Evolutionary conservation across 1,140 invertebrate species (phyloP).

Genomic region (Yoshiicerus persimilis): DNA sequence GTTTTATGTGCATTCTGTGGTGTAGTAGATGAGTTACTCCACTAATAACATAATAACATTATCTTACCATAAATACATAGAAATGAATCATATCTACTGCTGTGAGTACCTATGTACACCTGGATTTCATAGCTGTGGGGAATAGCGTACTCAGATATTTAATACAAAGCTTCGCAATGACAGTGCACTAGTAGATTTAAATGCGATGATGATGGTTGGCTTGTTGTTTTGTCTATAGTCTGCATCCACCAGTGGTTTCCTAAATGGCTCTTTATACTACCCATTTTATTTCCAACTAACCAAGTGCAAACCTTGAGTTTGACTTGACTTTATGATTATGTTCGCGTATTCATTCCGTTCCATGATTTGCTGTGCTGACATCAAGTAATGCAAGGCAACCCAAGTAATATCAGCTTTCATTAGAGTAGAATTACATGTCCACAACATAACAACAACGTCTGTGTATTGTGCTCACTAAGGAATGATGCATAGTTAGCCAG

Average conservation of each 20-base stretch:
- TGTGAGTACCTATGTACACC: neutral
- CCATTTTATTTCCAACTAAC: neutral
- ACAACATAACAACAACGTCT: neutral
- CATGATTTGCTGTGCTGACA: neutral
- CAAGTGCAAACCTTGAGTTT: slow-evolving; percentile 9
- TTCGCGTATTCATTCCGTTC: neutral
- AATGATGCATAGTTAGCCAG: neutral
- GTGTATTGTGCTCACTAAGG: neutral
- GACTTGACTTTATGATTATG: slow-evolving; percentile 13
- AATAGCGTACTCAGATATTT: neutral
- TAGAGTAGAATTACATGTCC: neutral
- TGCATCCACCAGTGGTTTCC: neutral
- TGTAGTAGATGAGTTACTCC: neutral
- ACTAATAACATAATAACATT: slow-evolving; percentile 20
- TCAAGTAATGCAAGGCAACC: neutral
- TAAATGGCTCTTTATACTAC: slow-evolving; percentile 7
- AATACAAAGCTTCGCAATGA: neutral
- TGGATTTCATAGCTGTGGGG: neutral
- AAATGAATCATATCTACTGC: neutral
- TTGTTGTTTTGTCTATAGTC: neutral
- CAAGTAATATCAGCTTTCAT: neutral
- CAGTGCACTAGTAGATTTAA: neutral
- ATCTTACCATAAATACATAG: slow-evolving; percentile 20
- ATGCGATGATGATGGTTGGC: neutral
- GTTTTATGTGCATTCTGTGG: neutral